Base-by-base conservation (phyloP, 2,888 invertebrate genomes). In the Holacanthella duospinosa region DNA sequence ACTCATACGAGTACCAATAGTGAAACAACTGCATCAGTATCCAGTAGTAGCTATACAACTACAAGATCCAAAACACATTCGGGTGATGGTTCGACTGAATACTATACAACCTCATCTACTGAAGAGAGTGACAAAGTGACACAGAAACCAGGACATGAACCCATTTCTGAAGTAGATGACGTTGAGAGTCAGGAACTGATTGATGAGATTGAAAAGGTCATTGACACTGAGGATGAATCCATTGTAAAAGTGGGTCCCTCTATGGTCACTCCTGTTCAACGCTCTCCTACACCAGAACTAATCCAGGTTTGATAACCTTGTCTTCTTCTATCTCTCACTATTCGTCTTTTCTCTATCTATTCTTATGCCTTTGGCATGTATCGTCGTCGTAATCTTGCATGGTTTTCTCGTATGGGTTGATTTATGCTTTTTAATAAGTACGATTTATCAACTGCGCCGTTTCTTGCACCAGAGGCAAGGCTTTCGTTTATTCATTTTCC, bases 291-390 rank as follows among this genome's bases (percentile, higher is more conserved):
- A 63, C 78, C 79, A 68, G 79, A 79, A 74, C 74, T 78, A 58
- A 78, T 78, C 71, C 79, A 79, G 78, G 79, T 78, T n/a, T n/a
- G n/a, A n/a, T n/a, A n/a, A 69, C 64, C 74, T 66, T 55, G 57
- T 29, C 26, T 9, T 25, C 54, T 59, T 48, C 54, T 58, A 9
- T n/a, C 16, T 36, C 6, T 28, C 29, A 43, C 59, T 57, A 55
- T 61, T 61, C 61, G 55, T 44, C 29, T 36, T 6, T 16, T 36
- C 36, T 36, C 36, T 16, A 9, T 36, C 36, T 36, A 9, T 16
- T 36, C 9, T 9, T 9, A 9, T 36, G 9, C 21, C n/a, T 21
- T 59, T 44, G 16, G 27, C 36, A n/a, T 24, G 53, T 21, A 44
- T 62, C 36, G 2, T 54, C 36, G 48, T 48, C 48, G 12, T 21